phyloP scores from a whole-genome alignment of 2,888 invertebrate species.

The Morpho helenor region DNA sequence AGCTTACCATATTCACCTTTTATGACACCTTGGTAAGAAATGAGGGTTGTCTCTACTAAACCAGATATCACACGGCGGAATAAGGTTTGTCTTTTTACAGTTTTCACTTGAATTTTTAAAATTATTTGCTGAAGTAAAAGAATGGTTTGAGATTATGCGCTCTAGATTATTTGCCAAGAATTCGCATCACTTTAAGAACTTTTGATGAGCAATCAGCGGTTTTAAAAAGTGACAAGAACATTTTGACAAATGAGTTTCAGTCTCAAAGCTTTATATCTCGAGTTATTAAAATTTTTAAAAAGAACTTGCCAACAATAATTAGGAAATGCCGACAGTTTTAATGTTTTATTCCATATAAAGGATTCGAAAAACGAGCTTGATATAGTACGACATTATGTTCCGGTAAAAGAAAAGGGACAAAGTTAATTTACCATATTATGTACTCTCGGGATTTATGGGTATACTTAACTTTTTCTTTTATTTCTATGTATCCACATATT shows the following conservation, averaged over 20 bases:
- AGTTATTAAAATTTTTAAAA: not conserved
- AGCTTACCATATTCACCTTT: too few species aligned
- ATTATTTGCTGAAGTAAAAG: not conserved
- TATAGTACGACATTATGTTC: not conserved
- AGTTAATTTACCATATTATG: not conserved
- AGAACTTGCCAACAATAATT: too few species aligned
- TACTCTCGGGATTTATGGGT: not conserved
- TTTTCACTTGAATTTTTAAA: not conserved
- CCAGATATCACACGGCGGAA: too few species aligned
- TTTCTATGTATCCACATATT: too few species aligned
- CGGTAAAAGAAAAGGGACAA: not conserved
- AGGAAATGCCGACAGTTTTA: too few species aligned
- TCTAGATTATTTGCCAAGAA: conserved; percentile 46
- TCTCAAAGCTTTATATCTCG: conserved; percentile 8
- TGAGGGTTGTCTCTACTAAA: too few species aligned
- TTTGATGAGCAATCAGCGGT: conserved; percentile 36
- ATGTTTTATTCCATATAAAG: not conserved
- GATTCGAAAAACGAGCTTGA: not conserved
- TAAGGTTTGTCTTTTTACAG: too few species aligned
- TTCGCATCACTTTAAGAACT: conserved; percentile 25
- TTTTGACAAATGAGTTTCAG: conserved; percentile 43
- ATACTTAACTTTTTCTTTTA: not conserved
- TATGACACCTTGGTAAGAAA: too few species aligned
- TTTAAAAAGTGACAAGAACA: conserved; percentile 42
- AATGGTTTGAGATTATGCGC: conserved; percentile 4